Conservation (phyloP, 2,888 invertebrate species). For the Phragmatobia fuliginosa region DNA sequence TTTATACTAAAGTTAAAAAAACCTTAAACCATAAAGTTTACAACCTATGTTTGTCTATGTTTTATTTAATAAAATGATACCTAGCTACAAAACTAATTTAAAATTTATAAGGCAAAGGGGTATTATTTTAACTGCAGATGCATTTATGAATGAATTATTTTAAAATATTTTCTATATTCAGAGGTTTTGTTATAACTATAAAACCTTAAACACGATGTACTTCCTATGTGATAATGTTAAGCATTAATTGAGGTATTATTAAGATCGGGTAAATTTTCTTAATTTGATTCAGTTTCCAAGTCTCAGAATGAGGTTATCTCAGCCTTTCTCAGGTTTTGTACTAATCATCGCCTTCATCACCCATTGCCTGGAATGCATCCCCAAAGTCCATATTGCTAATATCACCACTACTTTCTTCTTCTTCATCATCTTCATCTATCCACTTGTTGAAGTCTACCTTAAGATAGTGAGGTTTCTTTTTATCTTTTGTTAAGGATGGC, state of each 20-base stretch:
- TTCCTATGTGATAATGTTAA: conserved; percentile 59
- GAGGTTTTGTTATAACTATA: conserved; percentile 83
- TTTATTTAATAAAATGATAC: conserved; percentile 41
- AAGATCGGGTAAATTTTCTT: conserved; percentile 93
- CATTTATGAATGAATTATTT: conserved; percentile 38
- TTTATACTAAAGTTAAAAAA: background rate
- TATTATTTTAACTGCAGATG: conserved; percentile 32
- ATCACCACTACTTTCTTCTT: conserved; percentile 86
- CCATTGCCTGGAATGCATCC: conserved; percentile 92
- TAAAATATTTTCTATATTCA: conserved; percentile 55
- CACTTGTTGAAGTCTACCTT: conserved; percentile 99
- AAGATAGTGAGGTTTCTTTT: conserved; percentile 97
- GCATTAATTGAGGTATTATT: conserved; percentile 80
- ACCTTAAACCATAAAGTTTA: conserved; percentile 12
- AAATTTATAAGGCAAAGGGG: conserved; percentile 27
- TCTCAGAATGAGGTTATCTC: conserved; percentile 92
- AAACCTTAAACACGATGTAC: conserved; percentile 83
- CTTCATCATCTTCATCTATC: conserved; percentile 98
- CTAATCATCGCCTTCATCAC: conserved; percentile 78
- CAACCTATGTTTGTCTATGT: conserved; percentile 35
- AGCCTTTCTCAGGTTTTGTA: too few species aligned
- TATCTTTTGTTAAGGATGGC: conserved; percentile 95
- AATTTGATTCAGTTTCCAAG: conserved; percentile 92
- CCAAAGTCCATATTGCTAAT: conserved; percentile 74
- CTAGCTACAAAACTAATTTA: conserved; percentile 43